These are phyloP conservation scores for Tachystola acroxantha DNA, from an alignment of 2,888 invertebrate genomes.

Conservation along the genomic window DNA sequence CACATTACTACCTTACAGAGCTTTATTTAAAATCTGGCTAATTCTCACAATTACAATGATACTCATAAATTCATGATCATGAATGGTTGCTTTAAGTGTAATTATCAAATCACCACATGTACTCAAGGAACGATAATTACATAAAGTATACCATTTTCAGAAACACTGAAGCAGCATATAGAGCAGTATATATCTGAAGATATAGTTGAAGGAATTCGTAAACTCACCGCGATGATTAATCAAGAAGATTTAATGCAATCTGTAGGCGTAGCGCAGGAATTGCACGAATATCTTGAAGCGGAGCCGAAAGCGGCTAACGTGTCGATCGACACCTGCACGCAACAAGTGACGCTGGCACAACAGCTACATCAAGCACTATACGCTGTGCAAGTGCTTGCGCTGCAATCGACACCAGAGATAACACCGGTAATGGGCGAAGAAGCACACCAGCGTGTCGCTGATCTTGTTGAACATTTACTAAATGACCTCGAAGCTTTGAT, in stretches of 20 bases:
- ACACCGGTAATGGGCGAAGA: constrained; percentile 13
- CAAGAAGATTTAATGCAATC: constrained; percentile 28
- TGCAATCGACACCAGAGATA: constrained; percentile 17
- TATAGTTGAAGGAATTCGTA: constrained; percentile 23
- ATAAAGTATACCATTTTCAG: constrained; percentile 12
- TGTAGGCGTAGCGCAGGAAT: constrained; percentile 30
- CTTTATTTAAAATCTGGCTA: no score
- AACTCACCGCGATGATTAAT: constrained; percentile 23
- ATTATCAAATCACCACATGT: not conserved
- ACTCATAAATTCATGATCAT: no score
- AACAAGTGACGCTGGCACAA: constrained; percentile 22
- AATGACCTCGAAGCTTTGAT: constrained; percentile 1
- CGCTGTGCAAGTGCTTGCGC: constrained; percentile 18
- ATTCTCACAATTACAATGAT: no score
- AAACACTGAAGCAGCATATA: constrained; percentile 30
- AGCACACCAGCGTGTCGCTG: constrained; percentile 20
- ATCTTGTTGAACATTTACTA: constrained; percentile 8
- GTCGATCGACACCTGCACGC: constrained; percentile 12
- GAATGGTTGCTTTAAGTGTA: no score
- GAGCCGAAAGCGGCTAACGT: constrained; percentile 8
- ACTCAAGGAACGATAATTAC: not conserved
- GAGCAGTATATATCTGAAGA: constrained; percentile 37
- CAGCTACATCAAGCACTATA: constrained; percentile 19
- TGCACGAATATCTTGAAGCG: constrained; percentile 27
- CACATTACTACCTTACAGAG: no score